Conservation (phyloP, 2,888 invertebrate genomes). For the Cosmopolites sordidus region DNA sequence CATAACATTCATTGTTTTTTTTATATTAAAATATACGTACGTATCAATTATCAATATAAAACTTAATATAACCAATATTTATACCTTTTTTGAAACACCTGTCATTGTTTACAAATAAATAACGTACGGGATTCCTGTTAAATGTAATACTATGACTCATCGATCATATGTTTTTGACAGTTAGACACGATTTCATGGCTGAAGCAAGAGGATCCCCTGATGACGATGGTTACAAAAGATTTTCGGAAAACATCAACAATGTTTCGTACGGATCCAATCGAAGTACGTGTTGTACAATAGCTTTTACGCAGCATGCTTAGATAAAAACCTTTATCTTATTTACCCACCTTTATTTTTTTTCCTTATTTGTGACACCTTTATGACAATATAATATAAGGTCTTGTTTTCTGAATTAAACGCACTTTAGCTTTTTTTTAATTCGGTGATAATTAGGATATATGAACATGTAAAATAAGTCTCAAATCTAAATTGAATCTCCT, state of each 20-base stretch:
- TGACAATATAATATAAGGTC: neutral
- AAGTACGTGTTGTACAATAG: conserved; percentile 52
- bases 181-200: conserved; percentile 29
- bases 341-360: neutral
- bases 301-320: neutral
- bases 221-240: conserved; percentile 61
- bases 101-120: too few relatives aligned
- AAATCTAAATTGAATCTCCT: too few relatives aligned
- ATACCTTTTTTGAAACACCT: too few relatives aligned
- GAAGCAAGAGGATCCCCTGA: conserved; percentile 47
- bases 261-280: conserved; percentile 58
- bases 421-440: neutral
- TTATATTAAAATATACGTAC: too few relatives aligned
- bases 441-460: too few relatives aligned
- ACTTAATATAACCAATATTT: too few relatives aligned
- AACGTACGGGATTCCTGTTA: too few relatives aligned
- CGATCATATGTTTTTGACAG: neutral
- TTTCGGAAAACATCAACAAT: conserved; percentile 55
- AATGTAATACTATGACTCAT: too few relatives aligned
- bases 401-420: neutral
- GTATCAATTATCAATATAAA: too few relatives aligned
- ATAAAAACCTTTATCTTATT: conserved; percentile 13
- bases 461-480: too few relatives aligned
- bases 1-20: too few relatives aligned
- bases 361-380: neutral